Base-by-base conservation (phyloP, 2,797 vertebrate genomes). In the Uromys caudimaculatus region DNA sequence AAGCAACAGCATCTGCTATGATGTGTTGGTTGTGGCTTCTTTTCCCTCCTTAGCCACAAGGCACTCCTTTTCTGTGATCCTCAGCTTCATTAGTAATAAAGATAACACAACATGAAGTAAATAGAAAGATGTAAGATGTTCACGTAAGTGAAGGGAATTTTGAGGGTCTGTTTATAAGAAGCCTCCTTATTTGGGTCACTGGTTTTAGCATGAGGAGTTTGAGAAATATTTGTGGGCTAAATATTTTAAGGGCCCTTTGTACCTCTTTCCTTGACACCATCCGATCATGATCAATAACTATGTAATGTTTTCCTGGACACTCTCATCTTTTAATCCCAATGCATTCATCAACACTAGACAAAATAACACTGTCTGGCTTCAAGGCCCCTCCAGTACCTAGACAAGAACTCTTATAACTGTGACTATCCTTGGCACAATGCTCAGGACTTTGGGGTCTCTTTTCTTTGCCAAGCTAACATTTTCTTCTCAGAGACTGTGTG, bases 331-430 rank as follows among this genome's bases (percentile, higher is more conserved):
- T n/a, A 2, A 32, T 5, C 16, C 9, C 62, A 11, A 0, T 0
- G 12, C 14, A 29, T 2, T 12, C 52, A 24, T 27, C 16, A 14
- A 10, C 0, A 38, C 0, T 12, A 13, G 35, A 75, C 38, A 50
- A 67, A 50, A 58, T 54, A 13, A 52, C 3, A 11, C 9, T 13
- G 10, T 0, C 0, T 44, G 23, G 12, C 19, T 2, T 0, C 2
- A n/a, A 54, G 38, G 9, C 3, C n/a, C 2, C 29, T 35, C 52
- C 17, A 58, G 27, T 0, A 0, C 17, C 23, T 3, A 50, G 3
- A 16, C 2, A 1, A 17, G 35, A 64, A 24, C 14, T 2, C 7
- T 1, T 0, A 2, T 9, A 6, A 21, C 6, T 1, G 0, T 2
- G 50, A 1, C 11, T 1, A 2, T 1, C 1, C 2, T 24, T 5